These are phyloP conservation scores for Chionoecetes opilio DNA, from an alignment of 1,140 invertebrate genomes.

Conservation along the genomic window DNA sequence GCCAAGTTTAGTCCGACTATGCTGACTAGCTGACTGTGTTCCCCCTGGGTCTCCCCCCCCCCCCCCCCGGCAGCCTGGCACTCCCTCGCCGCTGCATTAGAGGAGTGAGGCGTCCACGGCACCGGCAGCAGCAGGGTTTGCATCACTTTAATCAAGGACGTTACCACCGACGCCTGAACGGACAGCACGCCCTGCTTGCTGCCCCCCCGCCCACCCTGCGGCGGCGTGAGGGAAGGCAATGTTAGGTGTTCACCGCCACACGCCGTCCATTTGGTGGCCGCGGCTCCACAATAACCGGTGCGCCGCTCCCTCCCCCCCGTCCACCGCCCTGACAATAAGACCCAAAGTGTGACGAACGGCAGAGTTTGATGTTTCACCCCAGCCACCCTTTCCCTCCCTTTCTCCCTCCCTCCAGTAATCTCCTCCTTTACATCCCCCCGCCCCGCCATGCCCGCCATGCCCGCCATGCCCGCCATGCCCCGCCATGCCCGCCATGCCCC, in stretches of 20 bases:
- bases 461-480: conserved; percentile 55
- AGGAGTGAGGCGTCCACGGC: neutral
- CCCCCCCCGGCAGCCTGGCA: neutral
- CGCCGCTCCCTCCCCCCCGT: neutral
- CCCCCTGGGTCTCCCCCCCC: neutral
- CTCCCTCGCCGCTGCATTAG: neutral
- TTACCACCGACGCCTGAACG: neutral
- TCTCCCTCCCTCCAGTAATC: neutral
- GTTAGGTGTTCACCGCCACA: conserved; percentile 8
- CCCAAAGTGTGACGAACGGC: neutral
- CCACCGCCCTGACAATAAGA: neutral
- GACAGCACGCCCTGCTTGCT: neutral
- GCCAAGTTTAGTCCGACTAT: conserved; percentile 27
- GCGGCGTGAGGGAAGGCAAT: neutral
- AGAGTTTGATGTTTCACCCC: neutral
- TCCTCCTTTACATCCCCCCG: neutral
- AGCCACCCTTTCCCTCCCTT: neutral
- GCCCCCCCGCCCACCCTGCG: neutral
- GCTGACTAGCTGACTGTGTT: neutral
- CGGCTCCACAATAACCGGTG: neutral
- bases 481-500: conserved; percentile 57
- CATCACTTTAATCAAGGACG: conserved; percentile 19
- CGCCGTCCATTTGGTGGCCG: neutral
- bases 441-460: neutral
- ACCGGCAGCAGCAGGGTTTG: neutral